Percentiles rank a stretch among this genome's conserved stretches.
Conservation (phyloP, 2,113 vertebrate genomes). For the Fulmarus glacialis region DNA sequence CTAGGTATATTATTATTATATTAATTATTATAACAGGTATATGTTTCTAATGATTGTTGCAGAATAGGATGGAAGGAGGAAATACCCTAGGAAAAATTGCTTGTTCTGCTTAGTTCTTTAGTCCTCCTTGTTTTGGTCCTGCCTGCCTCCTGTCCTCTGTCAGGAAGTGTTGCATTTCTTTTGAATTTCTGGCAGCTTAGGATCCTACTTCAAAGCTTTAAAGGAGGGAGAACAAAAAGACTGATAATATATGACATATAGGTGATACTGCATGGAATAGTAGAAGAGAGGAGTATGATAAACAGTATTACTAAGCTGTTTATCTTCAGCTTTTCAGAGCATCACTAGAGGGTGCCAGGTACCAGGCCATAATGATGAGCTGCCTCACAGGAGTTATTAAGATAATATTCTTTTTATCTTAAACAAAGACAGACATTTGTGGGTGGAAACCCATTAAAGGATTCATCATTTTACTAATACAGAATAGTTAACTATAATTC, state of each 20-base stretch:
- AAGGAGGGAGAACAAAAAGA: not conserved
- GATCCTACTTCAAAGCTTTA: not conserved
- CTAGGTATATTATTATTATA: not conserved
- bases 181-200: not conserved
- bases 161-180: not conserved
- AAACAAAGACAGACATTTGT: not conserved
- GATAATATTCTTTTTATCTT: not conserved
- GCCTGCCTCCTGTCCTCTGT: not conserved
- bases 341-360: slow-evolving; percentile 35
- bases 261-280: not conserved
- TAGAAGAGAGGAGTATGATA: not conserved
- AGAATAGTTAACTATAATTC: not conserved
- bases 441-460: not conserved
- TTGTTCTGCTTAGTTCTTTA: not conserved
- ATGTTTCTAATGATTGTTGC: not conserved
- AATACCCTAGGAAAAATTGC: not conserved
- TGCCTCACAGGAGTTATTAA: not conserved
- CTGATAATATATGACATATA: not conserved
- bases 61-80: not conserved
- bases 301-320: not conserved
- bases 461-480: not conserved
- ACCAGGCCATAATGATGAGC: not conserved
- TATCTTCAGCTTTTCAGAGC: not conserved
- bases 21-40: not conserved
- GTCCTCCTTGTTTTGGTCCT: not conserved